Evolutionary conservation across 2,888 invertebrate species (phyloP), one percentile per base, ranked within the genome.

Genomic region (Hirtodrosophila trivittata): DNA sequence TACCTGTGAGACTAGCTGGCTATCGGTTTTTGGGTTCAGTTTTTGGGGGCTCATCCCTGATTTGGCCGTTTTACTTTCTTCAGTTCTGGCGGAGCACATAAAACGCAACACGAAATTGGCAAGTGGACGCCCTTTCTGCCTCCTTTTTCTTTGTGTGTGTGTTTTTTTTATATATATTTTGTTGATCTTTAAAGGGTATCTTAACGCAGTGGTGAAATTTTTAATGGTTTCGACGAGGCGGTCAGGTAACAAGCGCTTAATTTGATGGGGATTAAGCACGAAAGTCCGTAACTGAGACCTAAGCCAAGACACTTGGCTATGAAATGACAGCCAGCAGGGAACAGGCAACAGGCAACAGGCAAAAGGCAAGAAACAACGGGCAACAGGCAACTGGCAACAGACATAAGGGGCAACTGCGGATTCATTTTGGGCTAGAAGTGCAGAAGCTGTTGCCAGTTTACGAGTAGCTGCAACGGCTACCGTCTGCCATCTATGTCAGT

Each of bases 221-320:
- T 63, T 65, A 69, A 60, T 72, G 63, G 49, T 49, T 45, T 58
- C 42, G 54, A 60, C 39, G 55, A 32, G 47, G 37, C n/a, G 37
- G 30, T 8, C 65, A 58, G 65, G 57, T 69, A 76, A 76, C 75
- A 63, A 67, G 73, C 67, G 77, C 70, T 64, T 78, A 77, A 85
- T 78, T 84, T 77, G 66, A 77, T 71, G 80, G 26, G 84, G 57
- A 76, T 72, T 80, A 68, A 76, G 68, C 84, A 75, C 80, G 72
- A 58, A 71, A 14, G 8, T 39, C 62, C 21, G 63, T 60, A 60
- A 47, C 50, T 26, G 57, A 41, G 33, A 33, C 18, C 43, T 8
- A 33, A 39, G 28, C 25, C 21, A 35, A 32, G 10, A 9, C 30
- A 30, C 30, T 30, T 30, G 30, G 10, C 18, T 21, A 21, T 21